Conservation (phyloP, 2,113 vertebrate genomes). For the Coregonus clupeaformis region DNA sequence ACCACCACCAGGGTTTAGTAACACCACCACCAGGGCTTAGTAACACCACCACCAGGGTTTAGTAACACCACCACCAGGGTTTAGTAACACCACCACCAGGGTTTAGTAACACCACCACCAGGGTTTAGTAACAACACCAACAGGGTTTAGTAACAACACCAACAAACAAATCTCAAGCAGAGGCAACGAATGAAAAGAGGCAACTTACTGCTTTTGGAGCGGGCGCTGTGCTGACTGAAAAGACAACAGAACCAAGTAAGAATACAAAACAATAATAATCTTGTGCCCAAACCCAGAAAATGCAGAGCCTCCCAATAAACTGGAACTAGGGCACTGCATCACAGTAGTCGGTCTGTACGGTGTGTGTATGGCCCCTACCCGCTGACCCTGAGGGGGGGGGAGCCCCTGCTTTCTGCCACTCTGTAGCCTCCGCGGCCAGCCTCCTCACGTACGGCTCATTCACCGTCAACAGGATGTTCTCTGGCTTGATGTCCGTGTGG, state of each 20-base stretch:
- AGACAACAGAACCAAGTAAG: constrained; percentile 8
- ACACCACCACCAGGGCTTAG: too few relatives aligned
- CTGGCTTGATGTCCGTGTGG: constrained; percentile 97
- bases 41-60: too few relatives aligned
- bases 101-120: too few relatives aligned
- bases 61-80: too few relatives aligned
- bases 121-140: too few relatives aligned
- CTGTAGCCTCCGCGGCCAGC: constrained; percentile 93
- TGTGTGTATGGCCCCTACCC: constrained; percentile 66
- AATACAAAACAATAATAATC: neutral
- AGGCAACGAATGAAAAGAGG: neutral
- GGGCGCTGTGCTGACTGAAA: constrained; percentile 96
- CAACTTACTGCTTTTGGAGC: constrained; percentile 89
- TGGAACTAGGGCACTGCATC: too few relatives aligned
- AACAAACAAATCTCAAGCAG: neutral
- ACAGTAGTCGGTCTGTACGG: too few relatives aligned
- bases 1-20: too few relatives aligned
- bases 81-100: too few relatives aligned
- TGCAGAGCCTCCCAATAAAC: too few relatives aligned
- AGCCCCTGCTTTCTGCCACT: constrained; percentile 94
- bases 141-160: too few relatives aligned
- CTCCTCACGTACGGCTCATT: constrained; percentile 89
- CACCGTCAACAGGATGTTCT: constrained; percentile 94
- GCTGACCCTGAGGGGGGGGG: constrained; percentile 97
- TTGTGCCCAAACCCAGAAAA: too few relatives aligned